phyloP scores from a whole-genome alignment of 2,888 invertebrate species.

The Leptogaster cylindrica region DNA sequence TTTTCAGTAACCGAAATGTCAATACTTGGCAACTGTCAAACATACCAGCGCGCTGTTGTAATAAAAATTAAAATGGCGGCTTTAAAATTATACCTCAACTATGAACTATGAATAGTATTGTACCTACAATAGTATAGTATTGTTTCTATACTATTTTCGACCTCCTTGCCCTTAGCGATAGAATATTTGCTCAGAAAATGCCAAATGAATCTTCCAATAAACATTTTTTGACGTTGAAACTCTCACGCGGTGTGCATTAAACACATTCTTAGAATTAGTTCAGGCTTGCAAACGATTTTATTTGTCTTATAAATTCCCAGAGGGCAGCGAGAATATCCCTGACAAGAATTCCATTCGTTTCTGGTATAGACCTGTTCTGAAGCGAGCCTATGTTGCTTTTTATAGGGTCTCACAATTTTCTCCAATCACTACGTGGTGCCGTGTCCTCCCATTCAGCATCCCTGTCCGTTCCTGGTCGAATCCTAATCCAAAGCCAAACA shows the following conservation, averaged over 20 bases:
- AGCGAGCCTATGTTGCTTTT: slow-evolving; percentile 23
- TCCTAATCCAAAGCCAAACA: slow-evolving; percentile 42
- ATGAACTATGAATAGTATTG: too few relatives aligned
- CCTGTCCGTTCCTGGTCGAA: slow-evolving; percentile 23
- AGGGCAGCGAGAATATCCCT: slow-evolving; percentile 30
- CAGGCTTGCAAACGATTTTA: slow-evolving; percentile 31
- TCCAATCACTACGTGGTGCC: slow-evolving; percentile 33
- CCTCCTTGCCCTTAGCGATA: too few relatives aligned
- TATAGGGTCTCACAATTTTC: slow-evolving; percentile 32
- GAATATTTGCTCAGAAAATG: slow-evolving; percentile 3
- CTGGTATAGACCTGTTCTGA: not conserved
- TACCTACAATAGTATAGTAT: too few relatives aligned
- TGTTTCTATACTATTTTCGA: too few relatives aligned
- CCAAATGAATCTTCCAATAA: slow-evolving; percentile 29
- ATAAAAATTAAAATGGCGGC: too few relatives aligned
- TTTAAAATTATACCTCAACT: too few relatives aligned
- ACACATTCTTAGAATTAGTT: slow-evolving; percentile 34
- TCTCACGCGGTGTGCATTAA: slow-evolving; percentile 19
- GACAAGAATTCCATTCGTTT: slow-evolving; percentile 36
- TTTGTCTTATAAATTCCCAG: slow-evolving; percentile 38
- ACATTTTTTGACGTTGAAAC: slow-evolving; percentile 1
- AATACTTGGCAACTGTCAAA: too few relatives aligned
- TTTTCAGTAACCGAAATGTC: too few relatives aligned
- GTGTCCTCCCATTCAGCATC: slow-evolving; percentile 36
- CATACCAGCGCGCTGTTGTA: too few relatives aligned